Base-by-base conservation (phyloP, 2,888 invertebrate species). In the Scelioninae gen. 2 region DNA sequence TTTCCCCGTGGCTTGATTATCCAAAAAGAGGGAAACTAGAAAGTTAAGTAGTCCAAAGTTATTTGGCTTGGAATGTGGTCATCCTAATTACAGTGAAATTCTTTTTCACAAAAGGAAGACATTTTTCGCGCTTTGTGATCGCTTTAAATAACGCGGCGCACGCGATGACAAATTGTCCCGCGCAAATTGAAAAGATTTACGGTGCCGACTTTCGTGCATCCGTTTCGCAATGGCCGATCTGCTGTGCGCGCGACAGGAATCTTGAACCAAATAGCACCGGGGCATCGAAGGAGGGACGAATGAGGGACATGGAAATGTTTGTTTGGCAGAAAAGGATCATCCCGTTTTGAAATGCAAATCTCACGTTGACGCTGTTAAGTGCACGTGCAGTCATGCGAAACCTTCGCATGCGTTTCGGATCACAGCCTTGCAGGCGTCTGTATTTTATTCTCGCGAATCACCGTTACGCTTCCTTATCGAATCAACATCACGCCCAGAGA, bases 31-130 rank as follows among this genome's bases (percentile, higher is more conserved):
- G 50, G 11, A n/a, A 43, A 55, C 15, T 55, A 48, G 57, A 67
- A 67, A 58, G 57, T 28, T 16, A 22, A 16, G 11, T 19, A 28
- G 15, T n/a, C 15, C 41, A 5, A n/a, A 10, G 22, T 39, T 39
- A 16, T 41, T 52, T 43, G 2, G 22, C n/a, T 19, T 46, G 45
- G 53, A 53, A 37, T 41, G 37, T 53, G 18, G 48, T 10, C 33
- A 43, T 55, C 18, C 39, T 63, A 70, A 70, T 70, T 57, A 57
- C 31, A 9, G 69, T 31, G 69, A 70, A 70, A 70, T 63, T 16
- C 25, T 15, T 2, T 25, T 41, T 63, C 9, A n/a, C 10, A 7
- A 45, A 52, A 52, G 35, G 25, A 53, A 69, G 53, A 69, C 18
- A 67, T 41, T 57, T 7, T 57, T 39, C 35, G 52, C 67, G 69